phyloP scores from a whole-genome alignment of 2,888 invertebrate species.

The Stenotaenia linearis region DNA sequence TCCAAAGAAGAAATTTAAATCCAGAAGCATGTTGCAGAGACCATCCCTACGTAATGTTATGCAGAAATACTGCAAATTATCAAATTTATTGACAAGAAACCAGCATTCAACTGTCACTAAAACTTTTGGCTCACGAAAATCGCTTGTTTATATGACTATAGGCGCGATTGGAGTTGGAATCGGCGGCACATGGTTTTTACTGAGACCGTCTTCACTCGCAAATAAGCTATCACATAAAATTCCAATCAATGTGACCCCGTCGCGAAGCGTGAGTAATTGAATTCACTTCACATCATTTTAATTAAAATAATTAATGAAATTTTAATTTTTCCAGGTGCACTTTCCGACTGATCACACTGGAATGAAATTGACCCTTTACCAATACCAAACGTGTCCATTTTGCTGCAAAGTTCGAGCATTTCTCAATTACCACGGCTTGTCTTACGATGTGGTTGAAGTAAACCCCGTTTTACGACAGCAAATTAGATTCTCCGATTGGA shows the following conservation, averaged over 20 bases:
- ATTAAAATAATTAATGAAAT: neutral
- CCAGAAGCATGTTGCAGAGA: neutral
- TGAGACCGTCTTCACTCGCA: neutral
- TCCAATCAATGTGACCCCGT: neutral
- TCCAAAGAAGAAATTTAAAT: too few relatives aligned
- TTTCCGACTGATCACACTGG: slow-evolving; percentile 57
- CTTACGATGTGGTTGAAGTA: slow-evolving; percentile 94
- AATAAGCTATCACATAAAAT: neutral
- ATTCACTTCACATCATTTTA: neutral
- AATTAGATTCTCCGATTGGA: slow-evolving; percentile 87
- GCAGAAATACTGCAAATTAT: neutral
- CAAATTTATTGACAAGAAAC: neutral
- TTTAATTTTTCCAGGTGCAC: neutral
- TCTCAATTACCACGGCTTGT: slow-evolving; percentile 85
- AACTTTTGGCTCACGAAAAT: neutral
- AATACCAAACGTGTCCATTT: slow-evolving; percentile 96
- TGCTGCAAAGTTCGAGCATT: slow-evolving; percentile 86
- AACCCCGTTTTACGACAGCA: slow-evolving; percentile 89
- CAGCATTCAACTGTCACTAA: neutral
- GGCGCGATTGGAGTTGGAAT: neutral
- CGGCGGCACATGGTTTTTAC: neutral
- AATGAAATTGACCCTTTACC: slow-evolving; percentile 79
- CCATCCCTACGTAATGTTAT: neutral
- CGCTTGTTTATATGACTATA: neutral
- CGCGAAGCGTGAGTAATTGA: neutral